Evolutionary conservation across 1,140 invertebrate species (phyloP).

Genomic region (Heliconius hewitsoni): DNA sequence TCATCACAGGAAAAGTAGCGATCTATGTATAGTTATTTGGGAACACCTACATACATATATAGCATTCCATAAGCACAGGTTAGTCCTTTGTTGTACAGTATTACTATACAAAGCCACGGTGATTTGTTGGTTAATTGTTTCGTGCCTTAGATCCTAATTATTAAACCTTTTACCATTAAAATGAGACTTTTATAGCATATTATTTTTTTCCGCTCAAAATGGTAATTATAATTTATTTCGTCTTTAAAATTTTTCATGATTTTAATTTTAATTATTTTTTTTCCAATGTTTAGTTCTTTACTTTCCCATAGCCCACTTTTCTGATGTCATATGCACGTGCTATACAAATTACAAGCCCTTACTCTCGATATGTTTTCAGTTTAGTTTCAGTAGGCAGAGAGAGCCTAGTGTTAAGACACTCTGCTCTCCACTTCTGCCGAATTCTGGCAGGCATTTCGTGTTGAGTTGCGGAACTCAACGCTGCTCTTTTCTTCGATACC

Average conservation of each 20-base stretch:
- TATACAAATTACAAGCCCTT: no score
- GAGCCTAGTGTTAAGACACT: no score
- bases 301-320: no score
- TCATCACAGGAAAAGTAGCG: background rate
- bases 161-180: constrained; percentile 21
- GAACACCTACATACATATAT: background rate
- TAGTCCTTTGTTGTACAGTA: background rate
- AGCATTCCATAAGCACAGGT: background rate
- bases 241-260: background rate
- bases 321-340: no score
- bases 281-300: no score
- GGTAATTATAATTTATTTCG: background rate
- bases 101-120: constrained; percentile 6
- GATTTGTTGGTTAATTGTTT: constrained; percentile 19
- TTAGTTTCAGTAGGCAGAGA: no score
- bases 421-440: no score
- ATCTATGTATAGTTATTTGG: background rate
- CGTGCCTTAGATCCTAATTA: constrained; percentile 19
- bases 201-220: background rate
- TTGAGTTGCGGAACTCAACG: background rate
- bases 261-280: background rate
- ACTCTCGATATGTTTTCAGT: background rate
- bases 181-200: background rate
- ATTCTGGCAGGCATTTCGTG: no score
- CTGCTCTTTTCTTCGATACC: background rate